These are phyloP conservation scores for Ctenopoma kingsleyae DNA, from an alignment of 2,797 vertebrate genomes.

Conservation along the genomic window DNA sequence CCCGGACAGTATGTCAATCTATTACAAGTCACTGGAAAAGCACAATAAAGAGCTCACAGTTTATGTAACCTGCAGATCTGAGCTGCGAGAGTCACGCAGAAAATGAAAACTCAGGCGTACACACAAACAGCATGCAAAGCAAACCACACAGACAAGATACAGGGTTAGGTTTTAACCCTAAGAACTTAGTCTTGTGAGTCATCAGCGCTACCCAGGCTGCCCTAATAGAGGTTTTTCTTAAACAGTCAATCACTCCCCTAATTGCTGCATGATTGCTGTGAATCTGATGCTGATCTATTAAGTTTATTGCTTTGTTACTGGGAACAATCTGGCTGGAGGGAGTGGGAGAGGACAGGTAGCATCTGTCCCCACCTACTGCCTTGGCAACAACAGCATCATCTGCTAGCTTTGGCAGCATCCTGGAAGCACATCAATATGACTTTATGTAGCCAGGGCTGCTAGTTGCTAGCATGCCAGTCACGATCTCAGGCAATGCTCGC, in stretches of 20 bases:
- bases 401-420: conserved; percentile 86
- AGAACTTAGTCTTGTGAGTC: background rate
- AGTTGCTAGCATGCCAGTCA: conserved; percentile 86
- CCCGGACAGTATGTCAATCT: conserved; percentile 14
- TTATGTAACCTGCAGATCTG: conserved; percentile 23
- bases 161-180: background rate
- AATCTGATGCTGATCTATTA: conserved; percentile 82
- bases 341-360: conserved; percentile 86
- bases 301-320: conserved; percentile 86
- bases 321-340: conserved; percentile 84
- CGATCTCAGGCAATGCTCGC: conserved; percentile 77
- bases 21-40: background rate
- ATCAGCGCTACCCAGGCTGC: conserved; percentile 11
- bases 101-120: background rate
- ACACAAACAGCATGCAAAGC: background rate
- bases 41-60: background rate
- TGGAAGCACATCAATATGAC: conserved; percentile 88
- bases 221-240: conserved; percentile 23
- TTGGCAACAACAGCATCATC: conserved; percentile 87
- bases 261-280: conserved; percentile 77
- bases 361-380: conserved; percentile 89
- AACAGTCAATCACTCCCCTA: conserved; percentile 67
- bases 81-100: conserved; percentile 6
- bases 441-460: conserved; percentile 84
- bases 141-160: conserved; percentile 15